Percentiles rank a stretch among this genome's conserved stretches.
Evolutionary conservation across 2,113 vertebrate species (phyloP).

Genomic region (Oncorhynchus gorbuscha): DNA sequence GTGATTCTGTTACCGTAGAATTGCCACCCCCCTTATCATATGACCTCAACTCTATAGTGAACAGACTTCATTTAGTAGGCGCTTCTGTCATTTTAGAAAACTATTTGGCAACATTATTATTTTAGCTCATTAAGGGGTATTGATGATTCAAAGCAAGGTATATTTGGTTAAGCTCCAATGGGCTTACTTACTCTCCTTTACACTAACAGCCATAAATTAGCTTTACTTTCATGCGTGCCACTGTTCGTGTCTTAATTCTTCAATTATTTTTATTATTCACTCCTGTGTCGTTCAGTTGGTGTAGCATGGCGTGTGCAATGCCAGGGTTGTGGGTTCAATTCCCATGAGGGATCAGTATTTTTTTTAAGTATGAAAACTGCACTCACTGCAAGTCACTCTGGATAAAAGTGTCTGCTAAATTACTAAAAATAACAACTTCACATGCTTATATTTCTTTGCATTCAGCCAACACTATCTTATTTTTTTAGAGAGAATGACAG

Average conservation of each 20-base stretch:
- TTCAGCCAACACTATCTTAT: no score
- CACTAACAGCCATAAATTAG: constrained; percentile 37
- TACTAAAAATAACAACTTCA: no score
- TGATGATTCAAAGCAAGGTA: constrained; percentile 19
- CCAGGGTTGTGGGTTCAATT: no score
- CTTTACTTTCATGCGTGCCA: constrained; percentile 45
- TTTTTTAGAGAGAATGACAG: no score
- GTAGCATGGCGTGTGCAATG: no score
- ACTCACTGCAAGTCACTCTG: no score
- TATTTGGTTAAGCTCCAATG: constrained; percentile 31
- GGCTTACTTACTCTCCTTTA: constrained; percentile 37
- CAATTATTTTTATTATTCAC: constrained; percentile 46
- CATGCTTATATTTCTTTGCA: no score
- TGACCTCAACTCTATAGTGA: constrained; percentile 49
- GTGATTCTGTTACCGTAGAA: no score
- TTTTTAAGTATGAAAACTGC: no score
- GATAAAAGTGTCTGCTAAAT: no score
- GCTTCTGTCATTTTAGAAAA: not conserved
- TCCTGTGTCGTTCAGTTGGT: no score
- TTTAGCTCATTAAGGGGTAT: constrained; percentile 12
- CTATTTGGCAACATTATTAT: constrained; percentile 15
- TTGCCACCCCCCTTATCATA: not conserved
- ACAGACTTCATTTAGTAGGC: constrained; percentile 56
- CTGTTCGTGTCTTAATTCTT: constrained; percentile 63
- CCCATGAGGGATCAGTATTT: no score